Base-by-base conservation (phyloP, 2,113 vertebrate genomes). In the Nothobranchius furzeri region DNA sequence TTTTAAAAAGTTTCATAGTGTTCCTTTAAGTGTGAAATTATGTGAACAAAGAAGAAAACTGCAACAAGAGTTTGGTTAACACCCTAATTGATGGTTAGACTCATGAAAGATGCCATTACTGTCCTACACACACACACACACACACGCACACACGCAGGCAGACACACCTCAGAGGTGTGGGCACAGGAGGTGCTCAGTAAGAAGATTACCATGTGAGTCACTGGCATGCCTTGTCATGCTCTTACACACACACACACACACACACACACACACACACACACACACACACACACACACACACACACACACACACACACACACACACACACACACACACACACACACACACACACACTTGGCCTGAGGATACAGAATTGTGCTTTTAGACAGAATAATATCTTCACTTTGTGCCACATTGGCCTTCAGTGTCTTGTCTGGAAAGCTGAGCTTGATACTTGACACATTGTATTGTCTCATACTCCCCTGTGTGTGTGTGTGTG, bases 201-300 rank as follows among this genome's bases (percentile, higher is more conserved):
- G 40, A 10, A 67, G 79, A 87, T 90, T 87, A 87, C 40, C 54
- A 61, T 73, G 60, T 92, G 85, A 91, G 89, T 93, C 91, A 92
- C 60, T 75, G 84, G 66, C 92, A 83, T 85, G 92, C 87, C 79
- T 81, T 58, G 70, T 92, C 92, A 89, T 78, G 91, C 79, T 85
- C 50, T 51, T 24, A 56, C 37, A 70, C 50, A 64, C 63, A 64
- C 77, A 86, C 68, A 80, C 64, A 24, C 59, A 59, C 24, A 78
- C 53, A 24, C 10, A 5, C 7, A 50, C 58, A 80, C 60, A 73
- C 43, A 60, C 51, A 11, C 68, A 50, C 58, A 80, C 60, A 73
- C 43, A 60, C 51, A 11, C 68, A 50, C 58, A 80, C 60, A 73
- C 43, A 60, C 51, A 11, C 68, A 78, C 53, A 24, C 10, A 5